Percentiles rank a stretch among this genome's conserved stretches.
Conservation (phyloP, 2,113 vertebrate genomes). For the Cyanoramphus novaezelandiae region DNA sequence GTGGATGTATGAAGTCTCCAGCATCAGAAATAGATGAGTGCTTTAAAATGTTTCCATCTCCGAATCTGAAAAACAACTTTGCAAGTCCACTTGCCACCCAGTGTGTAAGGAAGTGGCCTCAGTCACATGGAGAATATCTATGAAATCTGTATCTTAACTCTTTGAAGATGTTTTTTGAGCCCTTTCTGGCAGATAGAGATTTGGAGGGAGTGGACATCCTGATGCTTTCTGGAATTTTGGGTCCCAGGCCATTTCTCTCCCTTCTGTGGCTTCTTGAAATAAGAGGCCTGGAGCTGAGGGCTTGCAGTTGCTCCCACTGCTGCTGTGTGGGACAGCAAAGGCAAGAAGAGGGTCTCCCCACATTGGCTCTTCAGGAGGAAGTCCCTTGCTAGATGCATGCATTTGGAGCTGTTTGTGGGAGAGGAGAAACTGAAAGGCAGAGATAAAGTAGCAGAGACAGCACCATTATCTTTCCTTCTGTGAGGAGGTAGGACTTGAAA, state of each 20-base stretch:
- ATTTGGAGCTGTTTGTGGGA: not conserved
- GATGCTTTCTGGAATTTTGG: accelerated
- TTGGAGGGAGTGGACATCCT: not conserved
- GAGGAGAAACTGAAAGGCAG: not conserved
- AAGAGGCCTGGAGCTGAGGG: not conserved
- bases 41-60: not conserved
- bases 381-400: not conserved
- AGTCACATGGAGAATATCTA: not conserved
- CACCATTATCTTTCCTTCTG: not conserved
- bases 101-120: not conserved
- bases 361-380: not conserved
- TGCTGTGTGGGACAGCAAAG: not conserved
- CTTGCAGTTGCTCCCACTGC: not conserved
- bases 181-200: not conserved
- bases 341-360: not conserved
- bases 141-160: not conserved
- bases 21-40: not conserved
- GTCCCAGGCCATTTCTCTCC: not conserved
- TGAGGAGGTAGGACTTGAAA: not conserved
- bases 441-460: not conserved
- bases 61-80: not conserved
- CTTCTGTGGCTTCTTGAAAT: not conserved
- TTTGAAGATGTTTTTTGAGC: not conserved
- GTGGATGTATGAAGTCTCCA: not conserved
- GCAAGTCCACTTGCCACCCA: not conserved